These are phyloP conservation scores for Neomicropteryx cornuta DNA, from an alignment of 1,140 invertebrate species.

Conservation along the genomic window DNA sequence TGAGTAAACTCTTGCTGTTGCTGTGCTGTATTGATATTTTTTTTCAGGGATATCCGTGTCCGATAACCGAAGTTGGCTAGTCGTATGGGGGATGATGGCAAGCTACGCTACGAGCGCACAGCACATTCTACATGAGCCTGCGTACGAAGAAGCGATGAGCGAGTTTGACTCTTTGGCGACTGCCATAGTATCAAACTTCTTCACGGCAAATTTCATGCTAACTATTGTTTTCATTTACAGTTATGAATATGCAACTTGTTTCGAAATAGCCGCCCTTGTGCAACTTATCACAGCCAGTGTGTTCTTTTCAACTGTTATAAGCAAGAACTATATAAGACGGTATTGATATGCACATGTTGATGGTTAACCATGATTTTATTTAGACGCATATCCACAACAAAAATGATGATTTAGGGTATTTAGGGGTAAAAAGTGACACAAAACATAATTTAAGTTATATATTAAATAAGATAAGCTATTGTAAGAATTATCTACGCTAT, in stretches of 20 bases:
- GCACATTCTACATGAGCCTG: slow-evolving; percentile 26
- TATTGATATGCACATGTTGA: too few species aligned
- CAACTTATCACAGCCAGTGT: slow-evolving; percentile 24
- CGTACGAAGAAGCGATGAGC: slow-evolving; percentile 29
- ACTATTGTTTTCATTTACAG: slow-evolving; percentile 25
- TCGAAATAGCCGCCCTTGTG: slow-evolving; percentile 26
- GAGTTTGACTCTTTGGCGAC: slow-evolving; percentile 34
- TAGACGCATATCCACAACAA: too few species aligned
- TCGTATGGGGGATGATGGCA: slow-evolving; percentile 31
- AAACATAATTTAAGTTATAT: too few species aligned
- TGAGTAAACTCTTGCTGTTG: too few species aligned
- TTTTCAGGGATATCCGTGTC: slow-evolving; percentile 30
- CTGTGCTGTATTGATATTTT: not conserved
- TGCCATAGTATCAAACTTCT: slow-evolving; percentile 25
- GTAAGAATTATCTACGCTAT: too few species aligned
- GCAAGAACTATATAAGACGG: too few species aligned
- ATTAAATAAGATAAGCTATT: too few species aligned
- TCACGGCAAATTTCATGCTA: slow-evolving; percentile 25
- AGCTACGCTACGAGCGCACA: slow-evolving; percentile 25
- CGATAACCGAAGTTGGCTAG: slow-evolving; percentile 22
- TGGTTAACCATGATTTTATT: too few species aligned
- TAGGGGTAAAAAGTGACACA: too few species aligned
- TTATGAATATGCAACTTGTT: slow-evolving; percentile 29
- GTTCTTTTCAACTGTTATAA: slow-evolving; percentile 25
- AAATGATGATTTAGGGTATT: too few species aligned